A percentile compares a stretch with the other conserved stretches of the same genome.
phyloP scores from a whole-genome alignment of 2,888 invertebrate genomes.

The Sisyra terminalis region DNA sequence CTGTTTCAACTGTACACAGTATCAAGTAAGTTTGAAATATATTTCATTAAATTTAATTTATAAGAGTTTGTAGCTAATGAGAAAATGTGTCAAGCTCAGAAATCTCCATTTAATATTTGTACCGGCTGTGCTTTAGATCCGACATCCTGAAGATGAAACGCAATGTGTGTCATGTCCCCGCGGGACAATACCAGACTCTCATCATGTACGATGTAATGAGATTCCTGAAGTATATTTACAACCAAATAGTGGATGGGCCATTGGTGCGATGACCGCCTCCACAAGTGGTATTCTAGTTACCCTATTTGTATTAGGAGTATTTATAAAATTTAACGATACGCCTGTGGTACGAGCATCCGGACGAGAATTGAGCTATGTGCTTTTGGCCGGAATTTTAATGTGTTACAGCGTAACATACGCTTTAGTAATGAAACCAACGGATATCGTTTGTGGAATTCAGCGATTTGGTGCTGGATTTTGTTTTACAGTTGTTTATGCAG shows the following conservation, averaged over 20 bases:
- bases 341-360: conserved; percentile 96
- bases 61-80: too few relatives aligned
- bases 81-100: too few relatives aligned
- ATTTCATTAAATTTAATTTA: too few relatives aligned
- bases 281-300: conserved; percentile 72
- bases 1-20: conserved; percentile 77
- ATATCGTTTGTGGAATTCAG: conserved; percentile 79
- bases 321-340: conserved; percentile 66
- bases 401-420: conserved; percentile 89
- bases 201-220: conserved; percentile 53
- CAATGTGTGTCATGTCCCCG: conserved; percentile 68
- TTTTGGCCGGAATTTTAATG: conserved; percentile 76
- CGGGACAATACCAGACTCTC: conserved; percentile 66
- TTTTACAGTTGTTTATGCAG: conserved; percentile 94
- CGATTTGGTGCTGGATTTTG: conserved; percentile 87
- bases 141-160: conserved; percentile 64
- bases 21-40: conserved; percentile 45
- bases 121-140: conserved; percentile 38
- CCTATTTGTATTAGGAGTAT: conserved; percentile 38
- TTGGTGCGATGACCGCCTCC: conserved; percentile 83
- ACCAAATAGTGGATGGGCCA: conserved; percentile 78
- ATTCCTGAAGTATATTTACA: conserved; percentile 72
- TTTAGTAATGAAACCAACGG: conserved; percentile 70
- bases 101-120: too few relatives aligned
- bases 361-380: conserved; percentile 74